Base-by-base conservation (phyloP, 2,113 vertebrate genomes). In the Colossoma macropomum region DNA sequence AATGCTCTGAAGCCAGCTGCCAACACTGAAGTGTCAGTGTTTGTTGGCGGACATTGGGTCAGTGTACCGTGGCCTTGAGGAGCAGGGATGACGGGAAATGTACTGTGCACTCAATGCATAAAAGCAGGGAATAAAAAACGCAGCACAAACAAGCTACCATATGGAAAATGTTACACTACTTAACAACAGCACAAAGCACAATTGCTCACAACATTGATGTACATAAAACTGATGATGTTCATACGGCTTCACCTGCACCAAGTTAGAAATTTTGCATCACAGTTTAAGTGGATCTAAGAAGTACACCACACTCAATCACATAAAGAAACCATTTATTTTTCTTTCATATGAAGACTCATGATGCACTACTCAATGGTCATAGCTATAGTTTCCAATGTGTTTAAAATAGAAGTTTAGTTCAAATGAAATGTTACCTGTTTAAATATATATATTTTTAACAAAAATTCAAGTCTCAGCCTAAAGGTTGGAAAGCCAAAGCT, bases 161-260 rank as follows among this genome's bases (percentile, higher is more conserved):
- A 75, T 82, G 76, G 76, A 63, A 70, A 16, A 77, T 70, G 77
- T 77, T 84, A 70, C 41, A 86, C 2, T 17, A 62, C 23, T 56
- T 69, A 54, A 34, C 32, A 11, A 56, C 80, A 75, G 32, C 71
- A 75, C 30, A 76, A 79, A 65, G 30, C 77, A 66, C 77, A 56
- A 66, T 71, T 78, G 25, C 32, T 15, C 38, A 73, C 30, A 56
- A 17, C 7, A 28, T 41, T 17, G 66, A 28, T 75, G 71, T 56
- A 75, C 62, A 28, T 38, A 19, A 38, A 32, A 28, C 59, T 65
- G 38, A 70, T 52, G 38, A 65, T 65, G n/a, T 77, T 48, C 11
- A 21, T n/a, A 32, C 21, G 34, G 21, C 66, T 68, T 54, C 50
- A 52, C 15, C 54, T 21, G 0, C 4, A 65, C 16, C 13, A 38